Evolutionary conservation across 1,140 invertebrate genomes (phyloP).

Genomic region (Bombus vancouverensis): DNA sequence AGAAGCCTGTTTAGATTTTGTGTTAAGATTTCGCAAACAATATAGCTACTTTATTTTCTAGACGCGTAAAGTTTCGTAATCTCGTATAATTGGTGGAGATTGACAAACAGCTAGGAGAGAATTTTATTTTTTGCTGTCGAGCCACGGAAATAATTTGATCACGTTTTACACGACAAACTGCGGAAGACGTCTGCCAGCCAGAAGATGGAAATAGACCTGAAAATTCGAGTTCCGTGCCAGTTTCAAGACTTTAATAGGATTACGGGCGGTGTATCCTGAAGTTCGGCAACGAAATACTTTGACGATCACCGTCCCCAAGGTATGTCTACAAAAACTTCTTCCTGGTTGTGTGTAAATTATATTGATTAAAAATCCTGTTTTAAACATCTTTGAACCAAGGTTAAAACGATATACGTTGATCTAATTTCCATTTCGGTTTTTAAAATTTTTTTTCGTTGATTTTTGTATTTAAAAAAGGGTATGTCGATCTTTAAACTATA

Average conservation of each 20-base stretch:
- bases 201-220: conserved; percentile 42
- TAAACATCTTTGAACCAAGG: neutral
- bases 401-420: too few relatives aligned
- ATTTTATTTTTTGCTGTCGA: conserved; percentile 3
- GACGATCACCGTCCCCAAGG: conserved; percentile 26
- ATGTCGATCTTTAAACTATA: too few relatives aligned
- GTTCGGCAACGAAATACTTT: conserved; percentile 44
- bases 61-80: neutral
- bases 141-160: conserved; percentile 33
- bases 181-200: conserved; percentile 31
- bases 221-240: conserved; percentile 53
- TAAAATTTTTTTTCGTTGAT: neutral
- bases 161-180: conserved; percentile 14
- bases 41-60: neutral
- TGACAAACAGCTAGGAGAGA: neutral
- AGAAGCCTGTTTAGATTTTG: neutral
- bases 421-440: too few relatives aligned
- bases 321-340: conserved; percentile 1
- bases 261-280: conserved; percentile 39
- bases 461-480: too few relatives aligned
- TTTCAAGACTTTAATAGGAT: conserved; percentile 69
- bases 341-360: conserved; percentile 34
- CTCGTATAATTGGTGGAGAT: neutral
- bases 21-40: neutral
- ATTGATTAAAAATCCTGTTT: conserved; percentile 1